phyloP scores from a whole-genome alignment of 2,113 vertebrate genomes.

The Pycnonotus jocosus region DNA sequence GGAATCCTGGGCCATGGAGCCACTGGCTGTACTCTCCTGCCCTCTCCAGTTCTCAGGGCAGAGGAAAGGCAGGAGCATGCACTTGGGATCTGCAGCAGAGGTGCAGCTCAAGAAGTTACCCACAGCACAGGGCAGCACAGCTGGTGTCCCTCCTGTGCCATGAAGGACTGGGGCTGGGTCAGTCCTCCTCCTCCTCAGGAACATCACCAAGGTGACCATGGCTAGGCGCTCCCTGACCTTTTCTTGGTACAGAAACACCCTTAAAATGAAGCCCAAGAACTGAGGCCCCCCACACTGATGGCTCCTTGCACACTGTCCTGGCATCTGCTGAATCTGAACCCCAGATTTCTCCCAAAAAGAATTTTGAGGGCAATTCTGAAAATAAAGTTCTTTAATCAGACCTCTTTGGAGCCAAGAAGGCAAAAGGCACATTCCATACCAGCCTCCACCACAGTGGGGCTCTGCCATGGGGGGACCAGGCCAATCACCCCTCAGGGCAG shows the following conservation, averaged over 20 bases:
- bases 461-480: background rate
- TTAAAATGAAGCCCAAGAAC: background rate
- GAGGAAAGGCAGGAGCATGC: background rate
- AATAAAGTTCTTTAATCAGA: background rate
- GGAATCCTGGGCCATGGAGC: background rate
- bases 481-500: background rate
- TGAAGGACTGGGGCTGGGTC: too few species aligned
- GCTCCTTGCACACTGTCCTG: background rate
- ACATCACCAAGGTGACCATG: rapidly evolving
- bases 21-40: background rate
- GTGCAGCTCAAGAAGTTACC: background rate
- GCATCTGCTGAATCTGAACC: background rate
- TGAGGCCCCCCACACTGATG: background rate
- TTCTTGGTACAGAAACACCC: background rate
- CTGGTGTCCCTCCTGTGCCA: background rate
- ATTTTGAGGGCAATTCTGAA: background rate
- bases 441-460: background rate
- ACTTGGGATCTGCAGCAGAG: background rate
- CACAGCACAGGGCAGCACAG: rapidly evolving
- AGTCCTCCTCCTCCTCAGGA: background rate
- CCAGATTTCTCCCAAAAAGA: background rate
- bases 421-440: background rate
- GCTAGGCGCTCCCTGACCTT: background rate
- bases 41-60: background rate
- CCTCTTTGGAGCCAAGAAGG: background rate